Percentiles rank a stretch among this genome's conserved stretches.
Conservation (phyloP, 2,888 invertebrate genomes). For the Ormia ochracea region DNA sequence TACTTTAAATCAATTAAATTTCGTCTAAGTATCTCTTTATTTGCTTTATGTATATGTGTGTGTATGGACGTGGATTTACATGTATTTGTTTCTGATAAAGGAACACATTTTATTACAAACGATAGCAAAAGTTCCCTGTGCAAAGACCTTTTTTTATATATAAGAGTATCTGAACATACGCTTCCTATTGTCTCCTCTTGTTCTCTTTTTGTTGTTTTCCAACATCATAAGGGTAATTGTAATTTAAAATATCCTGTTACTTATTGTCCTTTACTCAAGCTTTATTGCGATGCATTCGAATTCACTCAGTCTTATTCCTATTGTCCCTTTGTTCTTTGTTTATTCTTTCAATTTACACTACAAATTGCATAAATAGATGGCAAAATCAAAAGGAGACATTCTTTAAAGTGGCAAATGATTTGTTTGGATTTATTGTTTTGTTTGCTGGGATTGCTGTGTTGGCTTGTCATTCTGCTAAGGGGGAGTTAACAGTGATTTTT, state of each 20-base stretch:
- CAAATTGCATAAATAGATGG: conserved; percentile 29
- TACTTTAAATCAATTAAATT: conserved; percentile 73
- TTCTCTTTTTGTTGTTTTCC: conserved; percentile 35
- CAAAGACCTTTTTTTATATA: background rate
- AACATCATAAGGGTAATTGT: conserved; percentile 76
- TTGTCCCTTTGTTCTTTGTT: background rate
- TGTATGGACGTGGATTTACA: no score
- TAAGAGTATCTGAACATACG: conserved; percentile 46
- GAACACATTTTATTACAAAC: no score
- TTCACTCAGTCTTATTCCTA: background rate
- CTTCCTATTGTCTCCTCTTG: conserved; percentile 46
- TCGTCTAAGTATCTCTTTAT: background rate
- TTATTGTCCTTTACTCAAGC: background rate
- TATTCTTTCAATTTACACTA: background rate
- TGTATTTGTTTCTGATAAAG: no score
- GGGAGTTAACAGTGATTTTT: conserved; percentile 37
- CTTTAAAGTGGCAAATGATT: conserved; percentile 74
- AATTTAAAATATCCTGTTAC: conserved; percentile 71
- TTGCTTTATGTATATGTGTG: background rate
- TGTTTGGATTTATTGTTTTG: conserved; percentile 67
- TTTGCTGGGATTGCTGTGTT: conserved; percentile 46
- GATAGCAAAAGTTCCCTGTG: background rate
- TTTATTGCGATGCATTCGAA: background rate
- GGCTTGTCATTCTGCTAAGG: conserved; percentile 34
- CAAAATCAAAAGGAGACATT: conserved; percentile 65